These are phyloP conservation scores for Perizoma affinitatum DNA, from an alignment of 2,888 invertebrate species.

Conservation along the genomic window DNA sequence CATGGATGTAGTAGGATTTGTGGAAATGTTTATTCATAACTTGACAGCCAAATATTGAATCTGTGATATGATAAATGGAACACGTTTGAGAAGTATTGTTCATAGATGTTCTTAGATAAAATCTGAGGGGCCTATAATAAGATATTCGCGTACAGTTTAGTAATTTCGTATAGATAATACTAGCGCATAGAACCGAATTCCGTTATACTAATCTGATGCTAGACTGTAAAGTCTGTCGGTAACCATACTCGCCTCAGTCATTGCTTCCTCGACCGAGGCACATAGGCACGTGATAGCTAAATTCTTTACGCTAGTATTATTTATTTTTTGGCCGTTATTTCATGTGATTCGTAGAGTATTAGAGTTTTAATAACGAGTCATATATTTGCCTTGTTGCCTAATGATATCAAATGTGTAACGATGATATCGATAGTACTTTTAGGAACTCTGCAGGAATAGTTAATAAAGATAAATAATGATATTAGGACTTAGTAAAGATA, in stretches of 20 bases:
- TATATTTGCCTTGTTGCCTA: slow-evolving; percentile 15
- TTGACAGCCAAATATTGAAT: slow-evolving; percentile 39
- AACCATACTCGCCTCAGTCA: no score
- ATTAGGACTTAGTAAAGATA: not conserved
- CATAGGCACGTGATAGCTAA: no score
- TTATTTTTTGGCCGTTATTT: slow-evolving; percentile 1
- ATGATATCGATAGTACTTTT: slow-evolving; percentile 14
- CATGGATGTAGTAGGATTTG: not conserved
- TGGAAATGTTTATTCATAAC: slow-evolving; percentile 18
- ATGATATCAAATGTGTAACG: slow-evolving; percentile 18
- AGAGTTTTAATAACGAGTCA: not conserved
- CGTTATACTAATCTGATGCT: no score
- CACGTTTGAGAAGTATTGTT: slow-evolving; percentile 28
- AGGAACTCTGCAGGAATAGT: not conserved
- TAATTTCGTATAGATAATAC: slow-evolving; percentile 4
- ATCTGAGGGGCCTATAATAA: slow-evolving; percentile 27
- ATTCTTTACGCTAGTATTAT: not conserved
- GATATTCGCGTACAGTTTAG: slow-evolving; percentile 10
- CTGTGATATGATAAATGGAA: slow-evolving; percentile 38
- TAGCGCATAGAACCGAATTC: slow-evolving; percentile 10
- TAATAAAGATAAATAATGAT: not conserved
- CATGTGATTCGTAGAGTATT: slow-evolving; percentile 11
- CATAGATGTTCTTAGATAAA: slow-evolving; percentile 28
- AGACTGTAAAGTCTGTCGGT: no score
- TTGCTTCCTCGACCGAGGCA: no score